phyloP scores from a whole-genome alignment of 2,888 invertebrate species.

The Cerceris rybyensis region DNA sequence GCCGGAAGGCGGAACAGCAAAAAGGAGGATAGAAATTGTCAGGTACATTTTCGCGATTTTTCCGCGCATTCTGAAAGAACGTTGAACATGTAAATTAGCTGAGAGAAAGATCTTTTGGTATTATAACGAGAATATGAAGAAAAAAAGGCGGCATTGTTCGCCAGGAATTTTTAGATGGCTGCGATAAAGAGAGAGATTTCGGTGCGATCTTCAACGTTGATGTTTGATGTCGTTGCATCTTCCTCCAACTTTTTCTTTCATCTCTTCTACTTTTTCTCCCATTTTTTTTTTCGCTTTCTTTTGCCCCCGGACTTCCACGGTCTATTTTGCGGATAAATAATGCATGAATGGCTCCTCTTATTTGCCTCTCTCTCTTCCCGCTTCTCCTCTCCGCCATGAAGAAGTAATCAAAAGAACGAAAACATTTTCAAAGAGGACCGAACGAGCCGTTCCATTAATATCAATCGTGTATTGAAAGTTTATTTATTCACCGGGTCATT shows the following conservation, averaged over 20 bases:
- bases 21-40: background rate
- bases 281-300: background rate
- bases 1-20: background rate
- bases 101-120: background rate
- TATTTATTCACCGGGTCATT: no score
- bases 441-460: no score
- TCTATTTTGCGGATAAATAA: constrained; percentile 30
- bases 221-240: constrained; percentile 12
- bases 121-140: constrained; percentile 2
- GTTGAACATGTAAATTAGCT: constrained; percentile 18
- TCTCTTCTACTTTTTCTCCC: constrained; percentile 1
- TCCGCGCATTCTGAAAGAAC: background rate
- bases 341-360: constrained; percentile 22
- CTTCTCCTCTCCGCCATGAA: background rate
- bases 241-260: background rate
- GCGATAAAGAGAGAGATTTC: constrained; percentile 24
- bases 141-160: background rate
- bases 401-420: background rate
- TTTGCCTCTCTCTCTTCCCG: background rate
- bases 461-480: no score
- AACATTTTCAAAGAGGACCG: background rate
- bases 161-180: background rate
- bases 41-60: background rate
- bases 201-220: constrained; percentile 17
- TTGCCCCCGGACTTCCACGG: background rate